phyloP scores from a whole-genome alignment of 1,140 invertebrate species.

The Coptotermes formosanus region DNA sequence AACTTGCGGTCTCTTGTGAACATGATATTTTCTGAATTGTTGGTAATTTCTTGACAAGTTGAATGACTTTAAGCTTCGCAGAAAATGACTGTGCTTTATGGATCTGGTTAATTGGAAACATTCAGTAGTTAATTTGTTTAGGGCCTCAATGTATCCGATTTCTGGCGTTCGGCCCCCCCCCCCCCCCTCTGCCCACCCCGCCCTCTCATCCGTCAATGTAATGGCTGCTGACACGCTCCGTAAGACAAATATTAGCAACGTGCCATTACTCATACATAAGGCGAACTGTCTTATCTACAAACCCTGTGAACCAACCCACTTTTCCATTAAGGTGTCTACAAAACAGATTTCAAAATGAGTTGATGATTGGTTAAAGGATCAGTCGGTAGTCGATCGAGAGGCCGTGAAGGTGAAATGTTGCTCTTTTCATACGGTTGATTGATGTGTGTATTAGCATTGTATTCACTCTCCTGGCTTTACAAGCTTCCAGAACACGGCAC shows the following conservation, averaged over 20 bases:
- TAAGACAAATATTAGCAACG: background rate
- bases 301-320: background rate
- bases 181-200: no score
- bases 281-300: background rate
- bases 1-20: background rate
- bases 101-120: no score
- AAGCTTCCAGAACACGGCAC: constrained; percentile 4
- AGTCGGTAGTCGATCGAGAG: background rate
- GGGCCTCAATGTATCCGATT: no score
- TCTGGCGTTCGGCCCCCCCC: no score
- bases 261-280: background rate
- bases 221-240: background rate
- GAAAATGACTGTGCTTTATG: no score
- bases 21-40: no score
- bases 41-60: no score
- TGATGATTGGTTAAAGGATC: constrained; percentile 2
- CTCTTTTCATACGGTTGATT: background rate
- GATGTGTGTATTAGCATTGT: background rate
- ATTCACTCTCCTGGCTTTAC: background rate
- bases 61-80: no score
- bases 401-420: background rate
- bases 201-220: background rate
- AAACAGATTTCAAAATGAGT: background rate
- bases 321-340: background rate
- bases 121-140: no score